Conservation (phyloP, 2,888 invertebrate genomes). For the Yponomeuta sedellus region DNA sequence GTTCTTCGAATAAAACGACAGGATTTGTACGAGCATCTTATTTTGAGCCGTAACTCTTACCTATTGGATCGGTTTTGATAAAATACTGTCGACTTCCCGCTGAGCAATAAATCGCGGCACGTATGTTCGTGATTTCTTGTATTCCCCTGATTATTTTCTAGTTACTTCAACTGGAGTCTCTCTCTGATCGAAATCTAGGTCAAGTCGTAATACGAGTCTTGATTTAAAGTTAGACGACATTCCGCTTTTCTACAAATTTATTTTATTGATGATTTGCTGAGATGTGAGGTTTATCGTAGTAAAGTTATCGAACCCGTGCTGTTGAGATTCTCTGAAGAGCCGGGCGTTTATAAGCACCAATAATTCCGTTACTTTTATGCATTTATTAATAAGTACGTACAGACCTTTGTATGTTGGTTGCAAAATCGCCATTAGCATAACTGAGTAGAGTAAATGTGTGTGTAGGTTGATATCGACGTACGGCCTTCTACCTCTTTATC, state of each 20-base stretch:
- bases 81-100: background rate
- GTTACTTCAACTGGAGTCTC: background rate
- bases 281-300: no score
- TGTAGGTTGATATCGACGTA: no score
- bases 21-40: background rate
- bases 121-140: background rate
- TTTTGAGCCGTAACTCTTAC: background rate
- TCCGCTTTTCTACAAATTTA: background rate
- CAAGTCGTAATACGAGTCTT: background rate
- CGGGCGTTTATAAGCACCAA: no score
- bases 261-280: no score
- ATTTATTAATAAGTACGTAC: no score
- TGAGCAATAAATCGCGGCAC: background rate
- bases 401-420: no score
- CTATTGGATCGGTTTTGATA: background rate
- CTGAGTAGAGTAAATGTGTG: no score
- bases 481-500: no score
- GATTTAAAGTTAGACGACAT: background rate
- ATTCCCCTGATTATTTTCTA: background rate
- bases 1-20: background rate
- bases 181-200: background rate
- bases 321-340: no score
- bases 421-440: no score
- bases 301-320: no score
- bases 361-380: no score